A percentile compares a stretch with the other conserved stretches of the same genome.
phyloP scores from a whole-genome alignment of 2,113 vertebrate genomes.

The Laticauda laticaudata region DNA sequence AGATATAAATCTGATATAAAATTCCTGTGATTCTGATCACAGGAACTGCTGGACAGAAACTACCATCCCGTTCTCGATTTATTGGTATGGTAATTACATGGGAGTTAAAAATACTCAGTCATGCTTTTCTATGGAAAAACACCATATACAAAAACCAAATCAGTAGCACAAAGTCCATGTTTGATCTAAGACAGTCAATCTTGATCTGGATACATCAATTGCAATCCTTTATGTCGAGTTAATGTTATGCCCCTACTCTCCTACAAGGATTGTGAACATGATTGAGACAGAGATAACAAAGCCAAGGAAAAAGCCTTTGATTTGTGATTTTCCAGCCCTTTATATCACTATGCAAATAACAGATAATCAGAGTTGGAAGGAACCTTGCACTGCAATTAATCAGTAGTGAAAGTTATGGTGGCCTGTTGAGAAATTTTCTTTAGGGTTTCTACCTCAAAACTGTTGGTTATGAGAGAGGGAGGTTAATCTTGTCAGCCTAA shows the following conservation, averaged over 20 bases:
- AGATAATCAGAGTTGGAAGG: too few relatives aligned
- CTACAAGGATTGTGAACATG: background rate
- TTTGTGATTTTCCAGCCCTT: background rate
- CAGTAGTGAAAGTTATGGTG: background rate
- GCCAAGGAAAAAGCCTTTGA: background rate
- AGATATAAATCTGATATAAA: background rate
- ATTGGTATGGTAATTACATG: background rate
- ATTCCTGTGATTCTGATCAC: background rate
- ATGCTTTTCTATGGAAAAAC: background rate
- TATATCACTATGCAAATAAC: background rate
- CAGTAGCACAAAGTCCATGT: background rate
- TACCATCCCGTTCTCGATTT: background rate
- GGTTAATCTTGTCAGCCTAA: background rate
- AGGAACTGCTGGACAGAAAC: background rate
- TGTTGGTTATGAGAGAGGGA: background rate
- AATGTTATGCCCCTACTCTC: background rate
- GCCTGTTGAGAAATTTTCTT: background rate
- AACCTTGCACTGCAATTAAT: background rate
- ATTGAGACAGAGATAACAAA: background rate
- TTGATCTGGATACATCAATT: background rate
- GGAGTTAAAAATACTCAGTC: background rate
- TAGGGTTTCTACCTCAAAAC: background rate
- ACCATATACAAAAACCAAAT: background rate
- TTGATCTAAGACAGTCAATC: background rate
- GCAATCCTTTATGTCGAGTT: background rate